A percentile compares a stretch with the other conserved stretches of the same genome.
phyloP scores from a whole-genome alignment of 1,140 invertebrate species.

The Subanguina moxae region DNA sequence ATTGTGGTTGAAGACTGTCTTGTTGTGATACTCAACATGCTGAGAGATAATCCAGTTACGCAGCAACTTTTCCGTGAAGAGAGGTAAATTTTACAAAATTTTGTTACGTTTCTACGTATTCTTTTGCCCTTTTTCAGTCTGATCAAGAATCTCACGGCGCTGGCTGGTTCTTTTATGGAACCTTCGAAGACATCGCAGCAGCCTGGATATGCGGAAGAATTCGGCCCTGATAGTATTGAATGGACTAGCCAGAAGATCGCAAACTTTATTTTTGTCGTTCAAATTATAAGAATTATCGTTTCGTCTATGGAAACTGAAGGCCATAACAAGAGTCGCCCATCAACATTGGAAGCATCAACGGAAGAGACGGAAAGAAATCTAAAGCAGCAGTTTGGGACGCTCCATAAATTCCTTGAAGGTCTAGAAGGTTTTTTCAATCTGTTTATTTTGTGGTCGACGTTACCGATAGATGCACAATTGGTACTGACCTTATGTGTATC shows the following conservation, averaged over 20 bases:
- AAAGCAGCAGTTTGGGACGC: too few relatives aligned
- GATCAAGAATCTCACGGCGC: conserved; percentile 74
- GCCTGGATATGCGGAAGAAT: conserved; percentile 61
- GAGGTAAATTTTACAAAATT: conserved; percentile 49
- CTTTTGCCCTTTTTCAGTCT: conserved; percentile 65
- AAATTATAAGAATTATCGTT: conserved; percentile 78
- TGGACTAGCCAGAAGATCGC: conserved; percentile 92
- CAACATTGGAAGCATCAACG: too few relatives aligned
- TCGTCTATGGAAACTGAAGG: conserved; percentile 68
- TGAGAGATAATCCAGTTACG: conserved; percentile 92
- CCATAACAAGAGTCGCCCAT: background rate
- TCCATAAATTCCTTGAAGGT: too few relatives aligned
- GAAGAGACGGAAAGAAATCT: too few relatives aligned
- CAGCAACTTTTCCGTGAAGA: conserved; percentile 98
- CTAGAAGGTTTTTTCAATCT: too few relatives aligned
- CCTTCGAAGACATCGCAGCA: conserved; percentile 62
- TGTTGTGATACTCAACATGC: conserved; percentile 82
- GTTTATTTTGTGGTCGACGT: too few relatives aligned
- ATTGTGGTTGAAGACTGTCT: conserved; percentile 98
- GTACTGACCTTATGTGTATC: too few relatives aligned
- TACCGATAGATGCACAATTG: too few relatives aligned
- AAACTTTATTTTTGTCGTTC: conserved; percentile 84
- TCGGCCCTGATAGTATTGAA: conserved; percentile 63
- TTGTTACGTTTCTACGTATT: background rate
- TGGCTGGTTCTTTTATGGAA: conserved; percentile 72